phyloP scores from a whole-genome alignment of 2,888 invertebrate species.

The Lepidocyrtinus sp. region DNA sequence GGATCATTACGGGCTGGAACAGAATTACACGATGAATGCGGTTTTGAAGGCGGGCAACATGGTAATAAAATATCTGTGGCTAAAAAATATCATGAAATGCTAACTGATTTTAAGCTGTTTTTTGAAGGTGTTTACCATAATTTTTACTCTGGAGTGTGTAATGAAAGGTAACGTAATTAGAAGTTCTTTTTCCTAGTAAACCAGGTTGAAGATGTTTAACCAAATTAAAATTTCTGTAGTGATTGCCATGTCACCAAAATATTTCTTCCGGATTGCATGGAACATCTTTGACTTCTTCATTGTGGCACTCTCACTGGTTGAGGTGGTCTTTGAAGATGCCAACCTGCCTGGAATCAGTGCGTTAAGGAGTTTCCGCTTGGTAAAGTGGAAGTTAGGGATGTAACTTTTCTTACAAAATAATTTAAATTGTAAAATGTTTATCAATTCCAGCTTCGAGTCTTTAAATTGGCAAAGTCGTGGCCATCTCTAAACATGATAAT shows the following conservation, averaged over 20 bases:
- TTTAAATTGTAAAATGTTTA: background rate
- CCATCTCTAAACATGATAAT: slow-evolving; percentile 97
- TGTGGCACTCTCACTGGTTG: slow-evolving; percentile 94
- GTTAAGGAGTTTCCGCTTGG: slow-evolving; percentile 97
- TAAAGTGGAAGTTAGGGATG: slow-evolving; percentile 72
- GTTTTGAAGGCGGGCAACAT: slow-evolving; percentile 92
- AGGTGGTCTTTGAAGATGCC: slow-evolving; percentile 73
- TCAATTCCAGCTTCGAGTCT: slow-evolving; percentile 86
- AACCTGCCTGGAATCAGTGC: slow-evolving; percentile 68
- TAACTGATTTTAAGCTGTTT: background rate
- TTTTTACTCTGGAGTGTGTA: slow-evolving; percentile 68
- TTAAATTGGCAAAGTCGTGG: slow-evolving; percentile 94
- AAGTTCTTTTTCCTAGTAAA: slow-evolving; percentile 97
- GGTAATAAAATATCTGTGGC: slow-evolving; percentile 73
- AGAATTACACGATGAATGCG: slow-evolving; percentile 80
- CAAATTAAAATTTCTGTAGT: background rate
- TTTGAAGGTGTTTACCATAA: slow-evolving; percentile 67
- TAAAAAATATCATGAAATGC: background rate
- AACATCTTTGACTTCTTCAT: slow-evolving; percentile 74
- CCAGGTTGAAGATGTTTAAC: slow-evolving; percentile 84
- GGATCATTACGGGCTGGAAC: slow-evolving; percentile 91
- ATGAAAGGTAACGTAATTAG: slow-evolving; percentile 95
- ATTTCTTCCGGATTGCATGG: slow-evolving; percentile 12
- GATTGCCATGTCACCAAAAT: background rate
- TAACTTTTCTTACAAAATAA: background rate